Percentiles rank a stretch among this genome's conserved stretches.
phyloP scores from a whole-genome alignment of 1,140 invertebrate species.

The Pararge aegeria region DNA sequence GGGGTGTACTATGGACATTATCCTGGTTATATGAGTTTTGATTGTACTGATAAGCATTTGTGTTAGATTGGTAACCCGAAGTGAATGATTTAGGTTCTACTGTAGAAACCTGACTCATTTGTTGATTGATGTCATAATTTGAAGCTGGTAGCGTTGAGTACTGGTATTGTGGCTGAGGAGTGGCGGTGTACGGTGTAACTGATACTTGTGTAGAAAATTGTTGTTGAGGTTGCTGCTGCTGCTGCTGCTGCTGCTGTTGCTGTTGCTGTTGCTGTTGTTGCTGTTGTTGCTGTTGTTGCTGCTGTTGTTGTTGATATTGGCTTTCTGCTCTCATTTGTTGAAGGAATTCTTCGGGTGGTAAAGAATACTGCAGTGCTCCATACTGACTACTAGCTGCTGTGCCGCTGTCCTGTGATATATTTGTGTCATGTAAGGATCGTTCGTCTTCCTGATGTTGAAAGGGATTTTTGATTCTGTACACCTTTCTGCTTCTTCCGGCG shows the following conservation, averaged over 20 bases:
- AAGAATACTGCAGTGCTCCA: conserved; percentile 68
- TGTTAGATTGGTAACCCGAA: conserved; percentile 46
- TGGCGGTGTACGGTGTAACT: conserved; percentile 56
- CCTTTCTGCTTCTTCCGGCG: conserved; percentile 50
- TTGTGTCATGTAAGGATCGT: conserved; percentile 36
- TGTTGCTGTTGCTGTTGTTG: too few species aligned
- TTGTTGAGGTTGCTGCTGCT: conserved; percentile 52
- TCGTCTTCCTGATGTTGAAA: conserved; percentile 55
- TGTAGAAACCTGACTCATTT: conserved; percentile 49
- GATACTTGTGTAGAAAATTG: conserved; percentile 55
- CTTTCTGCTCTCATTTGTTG: conserved; percentile 66
- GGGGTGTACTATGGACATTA: conserved; percentile 54
- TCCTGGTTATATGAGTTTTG: conserved; percentile 49
- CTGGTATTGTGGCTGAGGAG: conserved; percentile 64
- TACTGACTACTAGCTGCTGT: conserved; percentile 73
- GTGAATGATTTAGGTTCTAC: conserved; percentile 53
- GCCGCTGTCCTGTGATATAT: conserved; percentile 54
- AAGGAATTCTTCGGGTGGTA: conserved; percentile 74
- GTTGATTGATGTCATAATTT: conserved; percentile 55
- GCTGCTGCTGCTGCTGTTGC: conserved; percentile 55
- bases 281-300: conserved; percentile 41
- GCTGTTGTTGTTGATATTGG: conserved; percentile 55
- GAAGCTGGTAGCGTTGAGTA: conserved; percentile 53
- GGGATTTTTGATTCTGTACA: conserved; percentile 71
- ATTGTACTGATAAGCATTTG: conserved; percentile 48